phyloP scores from a whole-genome alignment of 2,797 vertebrate species.

The Myripristis jacobus region DNA sequence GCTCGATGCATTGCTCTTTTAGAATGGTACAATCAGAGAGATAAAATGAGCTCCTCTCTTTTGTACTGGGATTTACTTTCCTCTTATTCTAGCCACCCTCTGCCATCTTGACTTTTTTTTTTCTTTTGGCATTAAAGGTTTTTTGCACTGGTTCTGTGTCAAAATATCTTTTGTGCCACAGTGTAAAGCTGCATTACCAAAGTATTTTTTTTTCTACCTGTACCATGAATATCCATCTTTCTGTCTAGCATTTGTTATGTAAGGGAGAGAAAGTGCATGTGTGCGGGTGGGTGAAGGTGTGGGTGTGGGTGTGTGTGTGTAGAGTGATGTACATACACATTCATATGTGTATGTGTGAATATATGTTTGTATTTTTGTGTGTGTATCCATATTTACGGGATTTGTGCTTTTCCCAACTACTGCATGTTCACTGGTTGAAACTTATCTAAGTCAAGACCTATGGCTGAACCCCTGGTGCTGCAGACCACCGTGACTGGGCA shows the following conservation, averaged over 20 bases:
- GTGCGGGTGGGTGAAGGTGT: too few species aligned
- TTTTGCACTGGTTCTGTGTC: slow-evolving; percentile 32
- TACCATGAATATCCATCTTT: slow-evolving; percentile 1
- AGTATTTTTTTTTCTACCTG: slow-evolving; percentile 8
- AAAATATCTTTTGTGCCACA: slow-evolving; percentile 36
- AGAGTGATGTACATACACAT: neutral
- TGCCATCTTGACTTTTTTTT: slow-evolving; percentile 36
- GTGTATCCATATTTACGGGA: neutral
- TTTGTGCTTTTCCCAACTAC: neutral
- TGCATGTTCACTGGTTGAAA: slow-evolving; percentile 2
- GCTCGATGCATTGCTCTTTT: slow-evolving; percentile 42
- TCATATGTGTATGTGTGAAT: neutral
- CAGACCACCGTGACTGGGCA: slow-evolving; percentile 17
- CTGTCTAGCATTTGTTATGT: slow-evolving; percentile 16
- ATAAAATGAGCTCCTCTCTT: slow-evolving; percentile 55
- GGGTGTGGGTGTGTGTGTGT: neutral
- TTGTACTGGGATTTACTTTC: slow-evolving; percentile 57
- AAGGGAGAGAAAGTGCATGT: neutral
- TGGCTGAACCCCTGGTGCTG: neutral
- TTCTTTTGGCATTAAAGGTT: slow-evolving; percentile 28
- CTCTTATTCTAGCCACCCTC: slow-evolving; percentile 28
- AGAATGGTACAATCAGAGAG: slow-evolving; percentile 48
- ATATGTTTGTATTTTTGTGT: neutral
- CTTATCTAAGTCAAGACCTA: slow-evolving; percentile 12
- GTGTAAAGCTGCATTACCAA: slow-evolving; percentile 19